Conservation (phyloP, 2,888 invertebrate species). For the Diaprepes abbreviatus region DNA sequence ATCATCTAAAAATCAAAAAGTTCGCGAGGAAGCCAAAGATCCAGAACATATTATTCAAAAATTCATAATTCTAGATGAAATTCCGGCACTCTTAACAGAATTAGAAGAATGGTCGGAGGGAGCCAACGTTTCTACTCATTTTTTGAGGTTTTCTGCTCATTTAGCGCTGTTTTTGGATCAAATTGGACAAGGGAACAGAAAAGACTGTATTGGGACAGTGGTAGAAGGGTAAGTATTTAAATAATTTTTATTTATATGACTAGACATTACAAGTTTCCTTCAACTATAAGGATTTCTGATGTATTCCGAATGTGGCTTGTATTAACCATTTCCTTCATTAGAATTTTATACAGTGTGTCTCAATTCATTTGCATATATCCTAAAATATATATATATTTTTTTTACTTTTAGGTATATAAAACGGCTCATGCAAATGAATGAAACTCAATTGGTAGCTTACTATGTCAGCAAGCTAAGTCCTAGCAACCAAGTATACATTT, state of each 20-base stretch:
- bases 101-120: constrained; percentile 77
- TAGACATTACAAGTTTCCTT: too few species aligned
- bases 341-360: too few species aligned
- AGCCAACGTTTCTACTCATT: constrained; percentile 70
- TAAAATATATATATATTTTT: too few species aligned
- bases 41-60: constrained; percentile 86
- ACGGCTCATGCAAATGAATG: constrained; percentile 79
- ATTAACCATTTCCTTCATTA: too few species aligned
- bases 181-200: constrained; percentile 80
- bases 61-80: constrained; percentile 85
- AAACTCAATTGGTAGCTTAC: constrained; percentile 85
- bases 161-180: constrained; percentile 85
- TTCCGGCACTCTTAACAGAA: constrained; percentile 79
- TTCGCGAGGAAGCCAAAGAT: constrained; percentile 74
- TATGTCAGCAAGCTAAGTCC: constrained; percentile 86
- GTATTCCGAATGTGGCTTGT: too few species aligned
- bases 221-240: constrained; percentile 75
- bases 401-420: constrained; percentile 71
- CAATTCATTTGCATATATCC: too few species aligned
- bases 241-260: too few species aligned
- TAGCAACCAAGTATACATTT: constrained; percentile 72
- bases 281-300: too few species aligned
- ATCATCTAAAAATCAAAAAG: constrained; percentile 71
- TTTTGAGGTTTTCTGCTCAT: constrained; percentile 88
- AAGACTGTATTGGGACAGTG: constrained; percentile 81